Evolutionary conservation across 2,888 invertebrate species (phyloP).

Genomic region (Tachina lurida): DNA sequence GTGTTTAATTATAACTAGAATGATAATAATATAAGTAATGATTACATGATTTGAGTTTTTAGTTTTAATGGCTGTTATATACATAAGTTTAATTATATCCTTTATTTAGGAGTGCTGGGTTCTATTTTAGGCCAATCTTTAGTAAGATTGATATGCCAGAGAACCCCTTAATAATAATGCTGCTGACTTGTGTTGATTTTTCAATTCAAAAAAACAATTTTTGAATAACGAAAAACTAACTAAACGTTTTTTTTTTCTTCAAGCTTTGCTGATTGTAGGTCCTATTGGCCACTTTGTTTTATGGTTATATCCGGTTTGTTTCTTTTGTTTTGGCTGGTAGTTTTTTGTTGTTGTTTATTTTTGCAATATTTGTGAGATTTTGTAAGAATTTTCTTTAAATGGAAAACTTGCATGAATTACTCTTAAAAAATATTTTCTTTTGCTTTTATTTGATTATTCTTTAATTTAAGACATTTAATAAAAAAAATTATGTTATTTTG

Average conservation of each 20-base stretch:
- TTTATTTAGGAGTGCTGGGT: conserved; percentile 2
- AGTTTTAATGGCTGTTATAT: conserved; percentile 60
- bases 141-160: neutral
- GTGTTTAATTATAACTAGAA: conserved; percentile 68
- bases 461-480: conserved; percentile 69
- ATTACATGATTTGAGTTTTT: conserved; percentile 66
- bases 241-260: conserved; percentile 23
- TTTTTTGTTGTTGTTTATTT: conserved; percentile 27
- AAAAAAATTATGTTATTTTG: conserved; percentile 51
- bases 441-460: conserved; percentile 48
- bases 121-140: neutral
- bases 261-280: conserved; percentile 25
- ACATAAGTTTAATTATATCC: conserved; percentile 57
- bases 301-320: conserved; percentile 65
- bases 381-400: conserved; percentile 71
- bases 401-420: conserved; percentile 74
- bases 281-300: conserved; percentile 43
- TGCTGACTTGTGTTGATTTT: conserved; percentile 31
- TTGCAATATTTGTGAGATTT: conserved; percentile 22
- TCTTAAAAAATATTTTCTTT: conserved; percentile 46
- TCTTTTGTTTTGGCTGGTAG: conserved; percentile 59
- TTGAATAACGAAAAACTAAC: conserved; percentile 33
- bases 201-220: neutral
- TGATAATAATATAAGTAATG: conserved; percentile 69
- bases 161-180: conserved; percentile 39